Percentiles rank a stretch among this genome's conserved stretches.
These are phyloP conservation scores for Scaeva pyrastri DNA, from an alignment of 2,888 invertebrate species.

Conservation along the genomic window DNA sequence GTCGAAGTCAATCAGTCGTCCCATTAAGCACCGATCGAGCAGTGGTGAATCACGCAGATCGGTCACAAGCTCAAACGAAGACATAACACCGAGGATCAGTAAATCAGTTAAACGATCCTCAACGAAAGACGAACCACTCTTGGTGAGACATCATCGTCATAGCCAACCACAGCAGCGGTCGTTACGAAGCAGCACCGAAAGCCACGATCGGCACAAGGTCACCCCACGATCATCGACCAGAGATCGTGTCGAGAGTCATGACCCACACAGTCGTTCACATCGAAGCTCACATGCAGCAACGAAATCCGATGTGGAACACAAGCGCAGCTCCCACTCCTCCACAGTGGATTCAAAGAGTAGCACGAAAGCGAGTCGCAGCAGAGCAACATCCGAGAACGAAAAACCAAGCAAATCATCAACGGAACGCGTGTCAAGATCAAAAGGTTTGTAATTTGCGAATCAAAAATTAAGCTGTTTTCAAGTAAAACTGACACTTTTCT, in stretches of 20 bases:
- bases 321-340: constrained; percentile 65
- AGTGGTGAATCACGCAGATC: constrained; percentile 74
- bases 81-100: constrained; percentile 56
- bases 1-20: constrained; percentile 77
- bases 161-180: constrained; percentile 60
- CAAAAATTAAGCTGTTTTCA: background rate
- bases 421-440: constrained; percentile 79
- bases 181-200: constrained; percentile 69
- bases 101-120: constrained; percentile 68
- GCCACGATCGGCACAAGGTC: constrained; percentile 72
- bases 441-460: constrained; percentile 61
- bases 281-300: constrained; percentile 63
- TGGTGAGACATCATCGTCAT: constrained; percentile 52
- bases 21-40: constrained; percentile 78
- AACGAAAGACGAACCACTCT: constrained; percentile 71
- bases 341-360: constrained; percentile 65
- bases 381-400: constrained; percentile 54
- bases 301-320: constrained; percentile 63
- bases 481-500: background rate
- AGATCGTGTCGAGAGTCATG: constrained; percentile 72
- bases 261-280: constrained; percentile 63
- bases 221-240: constrained; percentile 77
- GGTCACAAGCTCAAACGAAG: constrained; percentile 68
- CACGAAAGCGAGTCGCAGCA: constrained; percentile 56
- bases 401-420: constrained; percentile 66